phyloP scores from a whole-genome alignment of 2,797 vertebrate species.

The Leptodactylus fallax region DNA sequence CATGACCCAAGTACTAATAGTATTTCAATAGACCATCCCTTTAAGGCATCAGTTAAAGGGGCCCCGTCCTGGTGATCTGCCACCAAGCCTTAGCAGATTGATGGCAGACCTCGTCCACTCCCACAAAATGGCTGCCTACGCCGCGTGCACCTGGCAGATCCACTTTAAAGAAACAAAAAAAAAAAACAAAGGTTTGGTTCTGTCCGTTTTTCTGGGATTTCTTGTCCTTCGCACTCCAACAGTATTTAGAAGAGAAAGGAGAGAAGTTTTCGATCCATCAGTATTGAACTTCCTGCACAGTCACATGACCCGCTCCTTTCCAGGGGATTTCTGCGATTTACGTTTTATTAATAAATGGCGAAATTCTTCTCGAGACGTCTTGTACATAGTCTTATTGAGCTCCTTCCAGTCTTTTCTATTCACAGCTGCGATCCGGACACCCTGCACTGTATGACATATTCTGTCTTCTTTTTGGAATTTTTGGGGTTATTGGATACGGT shows the following conservation, averaged over 20 bases:
- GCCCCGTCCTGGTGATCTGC: not conserved
- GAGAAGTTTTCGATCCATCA: not conserved
- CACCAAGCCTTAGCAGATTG: not conserved
- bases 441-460: not conserved
- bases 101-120: not conserved
- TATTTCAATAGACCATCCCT: too few relatives aligned
- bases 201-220: slow-evolving; percentile 60
- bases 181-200: slow-evolving; percentile 48
- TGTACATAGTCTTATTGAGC: slow-evolving; percentile 38
- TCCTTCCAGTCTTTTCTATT: slow-evolving; percentile 13
- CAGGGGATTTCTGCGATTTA: slow-evolving; percentile 49
- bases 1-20: not conserved
- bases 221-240: slow-evolving; percentile 30
- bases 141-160: not conserved
- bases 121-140: not conserved
- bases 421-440: not conserved
- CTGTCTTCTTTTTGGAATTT: not conserved
- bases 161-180: not conserved
- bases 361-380: slow-evolving; percentile 51
- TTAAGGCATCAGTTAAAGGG: too few relatives aligned
- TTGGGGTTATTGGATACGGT: not conserved
- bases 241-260: slow-evolving; percentile 44
- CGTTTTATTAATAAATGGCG: slow-evolving; percentile 59
- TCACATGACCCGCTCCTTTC: slow-evolving; percentile 22
- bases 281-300: slow-evolving; percentile 44